Conservation (phyloP, 2,113 vertebrate genomes). For the Heliornis fulica region DNA sequence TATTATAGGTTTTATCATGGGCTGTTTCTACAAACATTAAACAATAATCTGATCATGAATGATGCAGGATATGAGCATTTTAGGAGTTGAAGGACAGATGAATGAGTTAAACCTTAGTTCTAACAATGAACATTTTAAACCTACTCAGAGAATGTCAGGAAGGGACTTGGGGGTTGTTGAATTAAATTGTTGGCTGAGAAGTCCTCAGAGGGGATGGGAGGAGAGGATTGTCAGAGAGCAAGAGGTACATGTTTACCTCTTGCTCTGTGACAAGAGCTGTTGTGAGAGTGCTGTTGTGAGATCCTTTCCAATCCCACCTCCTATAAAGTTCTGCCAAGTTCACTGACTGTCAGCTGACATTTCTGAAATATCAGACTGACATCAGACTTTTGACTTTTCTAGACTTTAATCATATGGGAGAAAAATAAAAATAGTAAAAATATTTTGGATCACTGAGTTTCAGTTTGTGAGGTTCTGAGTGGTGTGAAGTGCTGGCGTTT, state of each 20-base stretch:
- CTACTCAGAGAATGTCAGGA: not conserved
- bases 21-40: not conserved
- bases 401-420: not conserved
- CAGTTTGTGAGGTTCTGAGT: not conserved
- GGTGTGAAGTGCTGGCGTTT: not conserved
- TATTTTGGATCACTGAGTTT: not conserved
- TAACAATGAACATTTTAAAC: not conserved
- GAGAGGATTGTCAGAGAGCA: rapidly evolving
- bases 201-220: not conserved
- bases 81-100: not conserved
- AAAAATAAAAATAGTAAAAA: not conserved
- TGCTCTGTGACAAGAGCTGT: too few relatives aligned
- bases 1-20: not conserved
- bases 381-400: not conserved
- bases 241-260: not conserved
- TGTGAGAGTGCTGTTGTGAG: rapidly evolving
- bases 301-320: not conserved
- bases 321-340: not conserved
- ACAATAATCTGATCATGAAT: not conserved
- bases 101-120: not conserved
- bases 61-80: not conserved
- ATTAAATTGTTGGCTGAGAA: not conserved
- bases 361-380: not conserved
- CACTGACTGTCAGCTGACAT: not conserved
- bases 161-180: not conserved